These are phyloP conservation scores for Tapera naevia DNA, from an alignment of 2,797 vertebrate species.

Conservation along the genomic window DNA sequence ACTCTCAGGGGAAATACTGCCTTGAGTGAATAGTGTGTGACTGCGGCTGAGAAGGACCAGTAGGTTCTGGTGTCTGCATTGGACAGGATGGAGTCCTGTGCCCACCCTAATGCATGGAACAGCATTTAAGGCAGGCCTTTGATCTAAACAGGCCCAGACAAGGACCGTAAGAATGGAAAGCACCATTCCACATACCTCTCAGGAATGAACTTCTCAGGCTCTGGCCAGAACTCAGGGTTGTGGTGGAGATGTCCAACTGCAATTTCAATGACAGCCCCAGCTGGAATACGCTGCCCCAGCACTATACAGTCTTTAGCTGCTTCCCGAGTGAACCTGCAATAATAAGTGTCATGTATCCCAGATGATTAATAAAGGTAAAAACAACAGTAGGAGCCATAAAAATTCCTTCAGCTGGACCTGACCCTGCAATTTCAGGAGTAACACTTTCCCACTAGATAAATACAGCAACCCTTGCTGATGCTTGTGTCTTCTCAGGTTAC, in stretches of 20 bases:
- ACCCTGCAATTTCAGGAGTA: not conserved
- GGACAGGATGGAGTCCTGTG: not conserved
- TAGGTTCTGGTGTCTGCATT: not conserved
- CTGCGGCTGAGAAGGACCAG: not conserved
- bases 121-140: not conserved
- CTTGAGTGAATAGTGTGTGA: not conserved
- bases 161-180: not conserved
- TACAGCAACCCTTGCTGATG: not conserved
- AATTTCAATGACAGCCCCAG: constrained; percentile 84
- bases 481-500: not conserved
- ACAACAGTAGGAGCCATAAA: not conserved
- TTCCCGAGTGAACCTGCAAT: constrained; percentile 84
- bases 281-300: constrained; percentile 84
- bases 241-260: constrained; percentile 88
- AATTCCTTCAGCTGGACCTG: not conserved
- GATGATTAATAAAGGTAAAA: not conserved
- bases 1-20: not conserved
- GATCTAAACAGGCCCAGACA: not conserved
- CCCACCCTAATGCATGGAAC: not conserved
- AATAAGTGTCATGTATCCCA: not conserved
- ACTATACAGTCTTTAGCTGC: constrained; percentile 83
- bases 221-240: constrained; percentile 87
- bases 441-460: not conserved
- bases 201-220: constrained; percentile 89
- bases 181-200: constrained; percentile 80